These are phyloP conservation scores for Ommatoiulus sabulosus DNA, from an alignment of 2,888 invertebrate genomes.

Conservation along the genomic window DNA sequence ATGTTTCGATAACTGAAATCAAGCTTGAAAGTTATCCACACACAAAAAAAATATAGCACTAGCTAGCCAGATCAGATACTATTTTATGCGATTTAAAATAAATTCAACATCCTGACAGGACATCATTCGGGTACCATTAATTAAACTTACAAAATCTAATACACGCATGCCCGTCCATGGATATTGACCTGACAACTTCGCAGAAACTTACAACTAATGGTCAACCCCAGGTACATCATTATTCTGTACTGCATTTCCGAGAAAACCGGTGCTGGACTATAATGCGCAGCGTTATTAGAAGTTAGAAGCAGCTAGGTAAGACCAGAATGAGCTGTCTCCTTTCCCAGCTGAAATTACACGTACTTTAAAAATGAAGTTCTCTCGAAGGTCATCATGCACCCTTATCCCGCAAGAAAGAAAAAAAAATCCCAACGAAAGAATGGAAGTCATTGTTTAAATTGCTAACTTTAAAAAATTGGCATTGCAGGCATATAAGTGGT, in stretches of 20 bases:
- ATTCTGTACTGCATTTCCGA: neutral
- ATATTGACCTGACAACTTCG: neutral
- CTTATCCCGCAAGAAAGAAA: neutral
- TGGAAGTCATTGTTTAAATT: neutral
- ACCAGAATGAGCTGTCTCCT: neutral
- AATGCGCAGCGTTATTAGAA: neutral
- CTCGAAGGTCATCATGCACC: constrained; percentile 20
- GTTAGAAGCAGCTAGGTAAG: neutral
- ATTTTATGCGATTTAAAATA: too few species aligned
- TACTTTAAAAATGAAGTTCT: neutral
- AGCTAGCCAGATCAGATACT: too few species aligned
- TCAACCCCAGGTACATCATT: neutral
- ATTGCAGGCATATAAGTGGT: neutral
- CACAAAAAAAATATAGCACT: too few species aligned
- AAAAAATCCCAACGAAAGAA: neutral
- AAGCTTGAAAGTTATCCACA: neutral
- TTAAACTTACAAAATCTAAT: too few species aligned
- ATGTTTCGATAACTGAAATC: too few species aligned
- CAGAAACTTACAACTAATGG: neutral
- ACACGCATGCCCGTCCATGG: neutral
- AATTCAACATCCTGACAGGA: too few species aligned
- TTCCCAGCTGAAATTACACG: neutral
- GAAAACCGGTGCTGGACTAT: neutral
- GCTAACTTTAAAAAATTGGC: neutral
- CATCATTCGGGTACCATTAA: too few species aligned